Conservation (phyloP, 2,888 invertebrate species). For the Dryobota labecula region DNA sequence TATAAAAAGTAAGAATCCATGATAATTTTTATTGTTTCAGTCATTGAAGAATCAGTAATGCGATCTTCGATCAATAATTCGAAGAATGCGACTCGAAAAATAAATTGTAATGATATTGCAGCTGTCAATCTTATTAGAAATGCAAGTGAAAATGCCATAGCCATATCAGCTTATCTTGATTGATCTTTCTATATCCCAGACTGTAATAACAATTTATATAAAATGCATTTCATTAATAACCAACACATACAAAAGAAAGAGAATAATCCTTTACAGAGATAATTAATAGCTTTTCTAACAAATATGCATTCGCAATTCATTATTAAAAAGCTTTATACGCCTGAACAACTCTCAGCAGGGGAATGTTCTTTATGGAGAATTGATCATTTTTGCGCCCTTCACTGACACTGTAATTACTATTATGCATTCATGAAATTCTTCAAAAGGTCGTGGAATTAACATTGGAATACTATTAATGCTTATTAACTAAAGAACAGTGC, state of each 20-base stretch:
- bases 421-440: conserved; percentile 57
- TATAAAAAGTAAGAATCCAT: conserved; percentile 55
- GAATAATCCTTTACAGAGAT: conserved; percentile 29
- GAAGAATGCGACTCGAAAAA: no score
- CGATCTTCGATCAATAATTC: background rate
- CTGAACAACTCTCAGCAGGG: conserved; percentile 38
- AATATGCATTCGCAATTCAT: conserved; percentile 35
- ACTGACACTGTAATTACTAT: conserved; percentile 67
- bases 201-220: conserved; percentile 6
- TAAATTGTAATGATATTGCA: background rate
- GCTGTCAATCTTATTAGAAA: background rate
- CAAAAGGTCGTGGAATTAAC: conserved; percentile 56
- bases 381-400: conserved; percentile 67
- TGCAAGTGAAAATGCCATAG: background rate
- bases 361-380: conserved; percentile 50
- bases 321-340: conserved; percentile 56
- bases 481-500: conserved; percentile 15
- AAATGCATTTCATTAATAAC: conserved; percentile 23
- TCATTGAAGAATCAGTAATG: background rate
- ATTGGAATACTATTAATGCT: conserved; percentile 39
- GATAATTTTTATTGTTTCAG: conserved; percentile 45
- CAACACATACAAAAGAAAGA: background rate
- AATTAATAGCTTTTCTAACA: conserved; percentile 27
- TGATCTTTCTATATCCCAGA: conserved; percentile 4
- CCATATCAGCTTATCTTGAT: background rate